Percentiles rank a stretch among this genome's conserved stretches.
phyloP scores from a whole-genome alignment of 92 coral and sea anemone genomes.

The Porites evermanni region DNA sequence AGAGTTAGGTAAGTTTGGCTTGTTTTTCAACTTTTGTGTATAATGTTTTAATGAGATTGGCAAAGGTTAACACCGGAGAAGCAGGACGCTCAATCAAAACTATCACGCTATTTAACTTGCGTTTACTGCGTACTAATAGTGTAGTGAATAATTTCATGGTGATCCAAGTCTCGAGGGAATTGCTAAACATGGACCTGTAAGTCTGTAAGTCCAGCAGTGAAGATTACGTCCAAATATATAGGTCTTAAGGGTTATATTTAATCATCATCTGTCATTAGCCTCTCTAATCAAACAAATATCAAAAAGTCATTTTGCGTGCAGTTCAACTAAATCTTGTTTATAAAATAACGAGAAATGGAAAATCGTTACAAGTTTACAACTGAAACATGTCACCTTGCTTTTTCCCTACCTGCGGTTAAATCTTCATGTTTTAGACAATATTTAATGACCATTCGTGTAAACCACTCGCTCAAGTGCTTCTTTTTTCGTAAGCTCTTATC shows the following conservation, averaged over 20 bases:
- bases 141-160: no score
- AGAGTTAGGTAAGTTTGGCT: conserved; percentile 20
- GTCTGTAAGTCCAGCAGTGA: no score
- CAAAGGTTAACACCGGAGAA: background rate
- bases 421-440: background rate
- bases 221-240: no score
- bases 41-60: background rate
- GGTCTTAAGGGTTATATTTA: no score
- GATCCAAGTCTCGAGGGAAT: no score
- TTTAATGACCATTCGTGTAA: background rate
- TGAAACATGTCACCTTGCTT: background rate
- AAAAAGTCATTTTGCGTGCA: background rate
- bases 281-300: background rate
- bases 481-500: background rate
- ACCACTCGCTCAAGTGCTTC: background rate
- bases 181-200: no score
- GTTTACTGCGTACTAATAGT: background rate
- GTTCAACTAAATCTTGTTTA: background rate
- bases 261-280: background rate
- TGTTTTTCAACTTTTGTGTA: background rate
- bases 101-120: background rate
- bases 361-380: no score
- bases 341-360: no score
- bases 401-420: conserved; percentile 8
- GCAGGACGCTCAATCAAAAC: background rate